A percentile compares a stretch with the other conserved stretches of the same genome.
phyloP scores from a whole-genome alignment of 2,113 vertebrate species.

The Phoenicopterus ruber region DNA sequence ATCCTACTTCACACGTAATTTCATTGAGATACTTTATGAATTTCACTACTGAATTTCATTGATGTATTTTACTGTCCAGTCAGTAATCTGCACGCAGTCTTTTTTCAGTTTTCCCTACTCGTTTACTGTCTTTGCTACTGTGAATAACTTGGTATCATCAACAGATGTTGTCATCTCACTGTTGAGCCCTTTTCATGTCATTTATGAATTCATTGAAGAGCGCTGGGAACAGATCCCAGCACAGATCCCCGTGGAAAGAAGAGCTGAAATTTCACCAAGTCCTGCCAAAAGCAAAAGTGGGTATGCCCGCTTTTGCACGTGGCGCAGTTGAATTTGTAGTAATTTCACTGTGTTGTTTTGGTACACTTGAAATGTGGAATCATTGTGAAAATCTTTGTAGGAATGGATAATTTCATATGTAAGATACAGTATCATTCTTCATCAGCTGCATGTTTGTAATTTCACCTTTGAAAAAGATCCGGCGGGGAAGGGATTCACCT shows the following conservation, averaged over 20 bases:
- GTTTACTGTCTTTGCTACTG: not conserved
- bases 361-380: not conserved
- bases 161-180: constrained; percentile 6
- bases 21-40: not conserved
- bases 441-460: not conserved
- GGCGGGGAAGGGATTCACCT: not conserved
- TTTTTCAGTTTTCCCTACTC: not conserved
- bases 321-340: not conserved
- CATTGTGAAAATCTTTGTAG: not conserved
- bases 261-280: not conserved
- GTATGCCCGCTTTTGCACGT: not conserved
- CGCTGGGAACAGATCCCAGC: constrained; percentile 43
- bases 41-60: not conserved
- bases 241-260: not conserved
- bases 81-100: accelerated
- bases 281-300: not conserved
- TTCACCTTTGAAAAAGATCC: not conserved
- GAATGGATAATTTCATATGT: not conserved
- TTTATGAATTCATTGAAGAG: not conserved
- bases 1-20: not conserved
- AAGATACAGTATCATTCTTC: not conserved
- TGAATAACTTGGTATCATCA: not conserved
- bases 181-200: constrained; percentile 24
- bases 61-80: not conserved
- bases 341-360: not conserved